A percentile compares a stretch with the other conserved stretches of the same genome.
These are phyloP conservation scores for Ruditapes philippinarum DNA, from an alignment of 1,140 invertebrate species.

Conservation along the genomic window DNA sequence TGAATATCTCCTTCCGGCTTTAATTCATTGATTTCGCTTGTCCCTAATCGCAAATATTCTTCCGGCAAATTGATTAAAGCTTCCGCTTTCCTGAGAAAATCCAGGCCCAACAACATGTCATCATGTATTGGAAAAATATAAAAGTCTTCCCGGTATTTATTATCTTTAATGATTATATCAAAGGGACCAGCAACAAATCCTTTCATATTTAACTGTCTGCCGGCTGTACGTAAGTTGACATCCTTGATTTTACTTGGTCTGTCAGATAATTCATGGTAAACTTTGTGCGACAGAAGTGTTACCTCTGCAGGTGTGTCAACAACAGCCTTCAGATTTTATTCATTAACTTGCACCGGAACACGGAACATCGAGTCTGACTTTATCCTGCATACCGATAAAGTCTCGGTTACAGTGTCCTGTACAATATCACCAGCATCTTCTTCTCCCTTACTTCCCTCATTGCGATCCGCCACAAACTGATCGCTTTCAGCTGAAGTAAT, in stretches of 20 bases:
- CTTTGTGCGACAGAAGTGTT: neutral
- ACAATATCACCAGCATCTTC: no score
- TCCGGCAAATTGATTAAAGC: neutral
- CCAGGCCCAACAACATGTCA: constrained; percentile 31
- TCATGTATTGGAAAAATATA: constrained; percentile 33
- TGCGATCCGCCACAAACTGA: neutral
- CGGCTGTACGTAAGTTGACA: neutral
- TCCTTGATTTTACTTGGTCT: neutral
- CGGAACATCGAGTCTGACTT: constrained; percentile 35
- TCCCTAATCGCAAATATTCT: neutral
- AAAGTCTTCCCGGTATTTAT: neutral
- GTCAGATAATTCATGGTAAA: neutral
- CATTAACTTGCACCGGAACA: neutral
- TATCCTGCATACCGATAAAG: neutral
- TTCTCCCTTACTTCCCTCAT: neutral
- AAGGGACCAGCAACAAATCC: constrained; percentile 26
- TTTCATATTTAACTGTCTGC: constrained; percentile 5
- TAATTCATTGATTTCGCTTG: neutral
- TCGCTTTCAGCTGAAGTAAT: neutral
- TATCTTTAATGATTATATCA: neutral
- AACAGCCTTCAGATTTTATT: neutral
- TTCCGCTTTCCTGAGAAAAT: constrained; percentile 16
- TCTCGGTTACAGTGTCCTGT: neutral
- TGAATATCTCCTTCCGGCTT: neutral
- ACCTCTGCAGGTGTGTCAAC: constrained; percentile 36